phyloP scores from a whole-genome alignment of 2,113 vertebrate genomes.

The Urocynchramus pylzowi region DNA sequence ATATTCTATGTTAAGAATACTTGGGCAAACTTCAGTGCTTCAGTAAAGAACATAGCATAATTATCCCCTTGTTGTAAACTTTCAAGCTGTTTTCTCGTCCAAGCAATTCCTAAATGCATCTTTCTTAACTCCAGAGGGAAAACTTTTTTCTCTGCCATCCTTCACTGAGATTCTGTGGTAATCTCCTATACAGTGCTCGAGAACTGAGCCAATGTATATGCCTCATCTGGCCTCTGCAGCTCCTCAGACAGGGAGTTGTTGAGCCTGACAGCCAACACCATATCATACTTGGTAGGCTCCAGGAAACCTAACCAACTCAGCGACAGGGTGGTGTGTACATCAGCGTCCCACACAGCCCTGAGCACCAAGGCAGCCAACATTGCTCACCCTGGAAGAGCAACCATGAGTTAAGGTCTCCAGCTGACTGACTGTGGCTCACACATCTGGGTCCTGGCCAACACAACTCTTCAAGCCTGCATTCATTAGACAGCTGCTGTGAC shows the following conservation, averaged over 20 bases:
- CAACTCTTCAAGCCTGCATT: background rate
- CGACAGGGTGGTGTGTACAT: background rate
- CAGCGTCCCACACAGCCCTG: background rate
- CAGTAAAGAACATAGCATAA: background rate
- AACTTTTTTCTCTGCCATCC: background rate
- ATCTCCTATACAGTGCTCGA: fast-evolving
- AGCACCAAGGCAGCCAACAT: background rate
- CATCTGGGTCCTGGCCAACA: background rate
- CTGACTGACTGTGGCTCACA: background rate
- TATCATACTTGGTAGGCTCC: background rate
- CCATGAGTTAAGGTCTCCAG: background rate
- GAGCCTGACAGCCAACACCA: fast-evolving
- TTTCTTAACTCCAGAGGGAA: background rate
- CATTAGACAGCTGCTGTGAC: background rate
- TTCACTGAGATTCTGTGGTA: background rate
- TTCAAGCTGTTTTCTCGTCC: background rate
- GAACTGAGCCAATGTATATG: background rate
- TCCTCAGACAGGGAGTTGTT: fast-evolving
- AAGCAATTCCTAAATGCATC: background rate
- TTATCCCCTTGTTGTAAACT: background rate
- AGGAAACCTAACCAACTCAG: background rate
- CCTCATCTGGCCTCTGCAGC: background rate
- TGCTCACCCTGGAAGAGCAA: background rate
- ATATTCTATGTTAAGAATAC: background rate
- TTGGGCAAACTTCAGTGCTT: background rate